Conservation (phyloP, 2,797 vertebrate species). For the Etheostoma nigrum region DNA sequence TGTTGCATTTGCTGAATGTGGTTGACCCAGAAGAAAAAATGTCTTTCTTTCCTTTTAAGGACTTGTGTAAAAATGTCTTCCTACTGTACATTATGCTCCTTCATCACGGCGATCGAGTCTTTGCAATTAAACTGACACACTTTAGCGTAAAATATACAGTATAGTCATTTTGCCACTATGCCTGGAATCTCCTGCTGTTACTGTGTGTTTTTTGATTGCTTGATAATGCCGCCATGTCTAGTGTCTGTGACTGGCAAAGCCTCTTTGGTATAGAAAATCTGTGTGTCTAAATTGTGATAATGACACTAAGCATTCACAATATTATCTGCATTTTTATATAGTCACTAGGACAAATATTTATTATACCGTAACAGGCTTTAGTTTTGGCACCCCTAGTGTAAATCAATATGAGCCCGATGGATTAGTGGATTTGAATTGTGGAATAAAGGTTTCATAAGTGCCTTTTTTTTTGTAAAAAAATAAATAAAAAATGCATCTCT, state of each 20-base stretch:
- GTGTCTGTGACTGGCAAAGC: neutral
- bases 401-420: neutral
- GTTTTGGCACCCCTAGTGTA: neutral
- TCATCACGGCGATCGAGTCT: neutral
- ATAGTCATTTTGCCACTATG: neutral
- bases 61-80: neutral
- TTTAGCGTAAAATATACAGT: neutral
- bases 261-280: neutral
- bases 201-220: neutral
- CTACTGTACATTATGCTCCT: neutral
- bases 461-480: constrained; percentile 1
- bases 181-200: neutral
- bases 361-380: too few relatives aligned
- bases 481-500: neutral
- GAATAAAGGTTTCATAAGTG: neutral
- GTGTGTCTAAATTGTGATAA: neutral
- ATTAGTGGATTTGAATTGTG: neutral
- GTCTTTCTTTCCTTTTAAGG: neutral
- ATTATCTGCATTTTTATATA: neutral
- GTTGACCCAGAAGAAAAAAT: neutral
- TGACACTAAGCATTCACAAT: neutral
- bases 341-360: neutral
- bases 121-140: neutral
- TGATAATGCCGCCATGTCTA: neutral
- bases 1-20: neutral